phyloP scores from a whole-genome alignment of 2,113 vertebrate genomes.

The Prolemur simus region DNA sequence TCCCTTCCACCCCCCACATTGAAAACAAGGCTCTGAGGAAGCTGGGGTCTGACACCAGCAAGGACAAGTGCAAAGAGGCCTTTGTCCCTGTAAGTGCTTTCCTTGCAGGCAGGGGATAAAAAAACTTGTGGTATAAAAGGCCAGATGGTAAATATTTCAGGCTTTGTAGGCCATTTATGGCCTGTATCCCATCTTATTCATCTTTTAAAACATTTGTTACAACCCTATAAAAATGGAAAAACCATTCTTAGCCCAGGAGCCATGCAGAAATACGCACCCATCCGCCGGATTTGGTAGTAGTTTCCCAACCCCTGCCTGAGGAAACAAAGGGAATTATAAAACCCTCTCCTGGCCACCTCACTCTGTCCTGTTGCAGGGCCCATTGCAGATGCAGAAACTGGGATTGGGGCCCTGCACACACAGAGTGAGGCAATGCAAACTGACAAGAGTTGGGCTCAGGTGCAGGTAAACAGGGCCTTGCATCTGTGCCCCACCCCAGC shows the following conservation, averaged over 20 bases:
- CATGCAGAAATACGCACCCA: neutral
- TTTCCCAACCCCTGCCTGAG: neutral
- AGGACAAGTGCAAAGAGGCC: neutral
- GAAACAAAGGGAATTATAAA: neutral
- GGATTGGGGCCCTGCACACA: neutral
- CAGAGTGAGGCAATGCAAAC: neutral
- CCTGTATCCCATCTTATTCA: neutral
- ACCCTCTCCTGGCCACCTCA: neutral
- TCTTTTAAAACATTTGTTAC: neutral
- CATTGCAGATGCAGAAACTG: accelerated
- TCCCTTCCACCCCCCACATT: neutral
- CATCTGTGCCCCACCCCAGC: neutral
- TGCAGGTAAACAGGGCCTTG: no score
- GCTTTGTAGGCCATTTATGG: neutral
- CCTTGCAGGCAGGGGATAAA: no score
- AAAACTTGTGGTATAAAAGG: neutral
- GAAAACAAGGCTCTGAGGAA: neutral
- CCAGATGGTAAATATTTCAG: neutral
- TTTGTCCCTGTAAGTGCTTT: neutral
- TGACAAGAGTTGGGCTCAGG: accelerated
- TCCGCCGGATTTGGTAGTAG: neutral
- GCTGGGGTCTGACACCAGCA: neutral
- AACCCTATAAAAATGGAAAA: neutral
- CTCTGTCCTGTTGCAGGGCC: neutral
- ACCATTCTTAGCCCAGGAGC: neutral